A percentile compares a stretch with the other conserved stretches of the same genome.
These are phyloP conservation scores for Arnoldichthys spilopterus DNA, from an alignment of 2,797 vertebrate species.

Conservation along the genomic window DNA sequence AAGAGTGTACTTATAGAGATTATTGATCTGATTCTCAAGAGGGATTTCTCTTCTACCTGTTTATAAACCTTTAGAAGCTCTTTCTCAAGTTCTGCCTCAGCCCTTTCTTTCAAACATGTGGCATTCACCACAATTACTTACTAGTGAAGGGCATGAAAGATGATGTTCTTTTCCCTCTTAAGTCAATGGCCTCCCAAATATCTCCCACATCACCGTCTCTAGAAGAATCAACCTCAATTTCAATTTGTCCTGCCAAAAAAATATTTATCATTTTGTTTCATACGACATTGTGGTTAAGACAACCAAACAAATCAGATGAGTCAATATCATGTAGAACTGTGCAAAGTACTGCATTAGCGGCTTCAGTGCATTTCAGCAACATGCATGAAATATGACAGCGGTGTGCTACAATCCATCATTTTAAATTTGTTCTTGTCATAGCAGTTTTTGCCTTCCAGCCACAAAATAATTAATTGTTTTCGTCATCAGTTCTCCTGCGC, in stretches of 20 bases:
- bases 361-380: neutral
- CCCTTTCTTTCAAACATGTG: neutral
- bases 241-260: neutral
- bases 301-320: neutral
- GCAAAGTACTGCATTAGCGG: neutral
- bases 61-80: neutral
- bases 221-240: too few species aligned
- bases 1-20: neutral
- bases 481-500: constrained; percentile 69
- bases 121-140: neutral
- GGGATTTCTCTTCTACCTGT: neutral
- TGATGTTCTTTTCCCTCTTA: neutral
- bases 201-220: neutral
- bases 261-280: neutral
- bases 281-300: neutral
- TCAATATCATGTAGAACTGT: neutral
- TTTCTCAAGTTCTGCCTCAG: neutral
- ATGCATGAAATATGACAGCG: constrained; percentile 14
- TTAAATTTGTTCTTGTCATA: constrained; percentile 23
- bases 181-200: neutral
- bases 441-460: constrained; percentile 59
- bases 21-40: constrained; percentile 16
- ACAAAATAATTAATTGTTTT: constrained; percentile 74
- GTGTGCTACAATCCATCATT: constrained; percentile 9
- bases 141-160: neutral